Conservation (phyloP, 2,888 invertebrate genomes). For the Erebia ligea region DNA sequence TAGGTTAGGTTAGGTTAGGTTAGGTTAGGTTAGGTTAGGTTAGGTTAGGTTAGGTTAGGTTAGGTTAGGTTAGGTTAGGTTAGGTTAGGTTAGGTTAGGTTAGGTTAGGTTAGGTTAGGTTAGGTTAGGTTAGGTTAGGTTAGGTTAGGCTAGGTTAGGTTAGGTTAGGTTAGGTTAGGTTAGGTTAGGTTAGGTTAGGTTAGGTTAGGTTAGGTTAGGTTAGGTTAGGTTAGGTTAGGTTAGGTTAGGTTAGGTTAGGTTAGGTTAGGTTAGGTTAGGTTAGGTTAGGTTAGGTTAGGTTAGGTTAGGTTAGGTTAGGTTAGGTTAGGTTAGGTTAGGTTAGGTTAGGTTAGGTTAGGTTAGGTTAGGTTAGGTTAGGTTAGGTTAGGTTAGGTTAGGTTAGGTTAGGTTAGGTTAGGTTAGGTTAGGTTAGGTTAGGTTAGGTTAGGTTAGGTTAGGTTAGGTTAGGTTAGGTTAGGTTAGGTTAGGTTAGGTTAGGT, state of each 20-base stretch:
- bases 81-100: conserved; percentile 6
- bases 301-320: conserved; percentile 8
- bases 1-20: neutral
- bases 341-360: conserved; percentile 4
- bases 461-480: conserved; percentile 2
- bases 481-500: conserved; percentile 8
- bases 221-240: conserved; percentile 4
- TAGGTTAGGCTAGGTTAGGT: conserved; percentile 5
- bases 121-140: conserved; percentile 5
- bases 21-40: conserved; percentile 24
- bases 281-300: conserved; percentile 1
- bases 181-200: conserved; percentile 8
- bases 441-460: conserved; percentile 7
- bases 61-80: conserved; percentile 31
- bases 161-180: conserved; percentile 4
- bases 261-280: conserved; percentile 6
- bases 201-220: conserved; percentile 7
- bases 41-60: conserved; percentile 41
- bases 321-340: conserved; percentile 7
- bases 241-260: conserved; percentile 8
- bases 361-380: conserved; percentile 8
- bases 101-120: neutral
- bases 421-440: conserved; percentile 8
- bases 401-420: conserved; percentile 2
- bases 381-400: conserved; percentile 7